Percentiles rank a stretch among this genome's conserved stretches.
These are phyloP conservation scores for Platygyra sinensis DNA, from an alignment of 64 coral and sea anemone genomes.

Conservation along the genomic window DNA sequence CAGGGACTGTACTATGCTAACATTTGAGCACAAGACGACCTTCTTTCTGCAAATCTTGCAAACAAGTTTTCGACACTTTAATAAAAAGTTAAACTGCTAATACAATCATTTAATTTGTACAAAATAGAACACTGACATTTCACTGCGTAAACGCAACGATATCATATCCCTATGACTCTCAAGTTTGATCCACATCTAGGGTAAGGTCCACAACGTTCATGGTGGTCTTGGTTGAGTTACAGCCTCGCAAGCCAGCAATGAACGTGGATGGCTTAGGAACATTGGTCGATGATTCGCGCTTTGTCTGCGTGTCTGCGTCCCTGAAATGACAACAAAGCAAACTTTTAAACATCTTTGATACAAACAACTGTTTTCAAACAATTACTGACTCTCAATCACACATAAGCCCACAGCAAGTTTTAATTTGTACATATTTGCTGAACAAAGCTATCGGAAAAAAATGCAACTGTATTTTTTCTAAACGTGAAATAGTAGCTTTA, in stretches of 20 bases:
- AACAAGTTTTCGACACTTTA: background rate
- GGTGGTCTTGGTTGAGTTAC: constrained; percentile 98
- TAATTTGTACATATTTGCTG: too few species aligned
- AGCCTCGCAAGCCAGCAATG: constrained; percentile 91
- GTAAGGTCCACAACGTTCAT: constrained; percentile 95
- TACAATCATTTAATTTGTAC: background rate
- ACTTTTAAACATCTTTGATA: background rate
- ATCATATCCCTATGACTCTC: background rate
- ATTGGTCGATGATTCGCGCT: constrained; percentile 91
- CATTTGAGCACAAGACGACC: too few species aligned
- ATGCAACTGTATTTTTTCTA: too few species aligned
- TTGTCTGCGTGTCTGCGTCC: constrained; percentile 84
- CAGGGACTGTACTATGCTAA: too few species aligned
- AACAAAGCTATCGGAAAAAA: too few species aligned
- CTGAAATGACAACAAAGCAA: constrained; percentile 50
- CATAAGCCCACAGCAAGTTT: too few species aligned
- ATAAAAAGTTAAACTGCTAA: background rate
- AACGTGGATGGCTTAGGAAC: constrained; percentile 90
- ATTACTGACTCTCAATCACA: too few species aligned
- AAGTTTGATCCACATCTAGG: constrained; percentile 96
- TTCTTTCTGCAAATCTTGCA: too few species aligned
- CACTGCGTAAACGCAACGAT: background rate
- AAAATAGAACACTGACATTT: background rate
- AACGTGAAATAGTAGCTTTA: too few species aligned
- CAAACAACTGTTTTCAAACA: background rate